Evolutionary conservation across 2,888 invertebrate species (phyloP), one percentile per base, ranked within the genome.

Genomic region (Notocelia uddmanniana): DNA sequence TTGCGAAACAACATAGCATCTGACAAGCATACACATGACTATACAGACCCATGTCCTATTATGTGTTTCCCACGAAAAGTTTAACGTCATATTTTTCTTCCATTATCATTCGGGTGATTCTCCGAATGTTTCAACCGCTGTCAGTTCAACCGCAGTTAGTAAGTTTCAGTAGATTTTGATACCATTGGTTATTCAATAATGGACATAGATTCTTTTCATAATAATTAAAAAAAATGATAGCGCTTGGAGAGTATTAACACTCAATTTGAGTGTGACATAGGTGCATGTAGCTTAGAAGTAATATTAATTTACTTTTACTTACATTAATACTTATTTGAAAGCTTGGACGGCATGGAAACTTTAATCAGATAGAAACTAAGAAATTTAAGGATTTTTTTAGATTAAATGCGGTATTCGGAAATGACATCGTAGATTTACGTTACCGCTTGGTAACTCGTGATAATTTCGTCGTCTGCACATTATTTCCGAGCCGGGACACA

Each of bases 401-500:
- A 5, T 10, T 60, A 45, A 60, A 21, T 2, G 21, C n/a, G 37
- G 18, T 1, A 18, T 48, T 62, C 18, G 48, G 26, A 21, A 54
- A 45, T 19, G 9, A 23, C 19, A 19, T 19, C 15, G 19, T 41
- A 45, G 48, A 57, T 57, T 50, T 48, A 57, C 31, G 50, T 37
- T 19, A 55, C 13, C 41, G 55, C 54, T 69, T 57, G 57, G 34
- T 63, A 23, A 69, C 54, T 18, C 19, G 50, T 60, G 52, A 64
- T 52, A 52, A 64, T 66, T 45, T 26, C 50, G 52, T 18, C 50
- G 21, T 58, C 15, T 26, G 41, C 31, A 58, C 26, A 66, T 59
- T 60, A 71, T 71, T 71, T 66, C 45, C 21, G 37, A n/a, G 59
- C 52, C 37, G n/a, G 31, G 15, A 41, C 59, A 31, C 52, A 45